These are phyloP conservation scores for Mesorhabditis sp. DNA, from an alignment of 2,888 invertebrate species.

Conservation along the genomic window DNA sequence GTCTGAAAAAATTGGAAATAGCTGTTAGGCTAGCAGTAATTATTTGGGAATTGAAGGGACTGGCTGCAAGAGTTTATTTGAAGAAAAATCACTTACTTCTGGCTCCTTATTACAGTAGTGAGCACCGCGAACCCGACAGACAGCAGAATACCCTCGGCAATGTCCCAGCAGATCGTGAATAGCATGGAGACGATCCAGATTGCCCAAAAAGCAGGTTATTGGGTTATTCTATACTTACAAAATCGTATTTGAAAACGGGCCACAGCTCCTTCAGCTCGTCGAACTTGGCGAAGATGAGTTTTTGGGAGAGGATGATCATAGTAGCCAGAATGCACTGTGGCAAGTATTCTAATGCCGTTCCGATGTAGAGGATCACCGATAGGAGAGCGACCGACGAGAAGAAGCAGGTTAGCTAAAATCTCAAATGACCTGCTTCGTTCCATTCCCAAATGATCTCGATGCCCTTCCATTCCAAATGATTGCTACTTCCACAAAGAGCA, in stretches of 20 bases:
- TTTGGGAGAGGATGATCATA: constrained; percentile 51
- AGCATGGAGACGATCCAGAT: constrained; percentile 51
- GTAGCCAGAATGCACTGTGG: constrained; percentile 52
- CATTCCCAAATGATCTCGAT: too few species aligned
- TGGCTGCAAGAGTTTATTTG: not conserved
- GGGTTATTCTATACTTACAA: constrained; percentile 29
- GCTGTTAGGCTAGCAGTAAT: too few species aligned
- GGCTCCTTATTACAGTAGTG: constrained; percentile 50
- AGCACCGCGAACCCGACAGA: constrained; percentile 50
- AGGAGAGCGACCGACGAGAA: constrained; percentile 52
- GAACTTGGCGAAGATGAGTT: constrained; percentile 46
- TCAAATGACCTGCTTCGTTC: not conserved
- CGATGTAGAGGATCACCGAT: constrained; percentile 52
- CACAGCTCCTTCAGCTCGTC: constrained; percentile 46
- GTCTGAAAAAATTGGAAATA: constrained; percentile 24
- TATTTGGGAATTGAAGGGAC: too few species aligned
- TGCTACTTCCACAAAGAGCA: too few species aligned
- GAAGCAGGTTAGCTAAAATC: constrained; percentile 42
- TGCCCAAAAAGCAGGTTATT: constrained; percentile 24
- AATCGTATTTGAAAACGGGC: constrained; percentile 55
- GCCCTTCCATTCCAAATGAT: too few species aligned
- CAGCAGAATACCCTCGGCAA: constrained; percentile 50
- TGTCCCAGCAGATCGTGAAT: constrained; percentile 52
- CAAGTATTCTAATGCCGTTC: constrained; percentile 51
- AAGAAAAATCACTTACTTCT: constrained; percentile 27